Evolutionary conservation across 2,113 vertebrate species (phyloP).

Genomic region (Cnemophilus loriae): DNA sequence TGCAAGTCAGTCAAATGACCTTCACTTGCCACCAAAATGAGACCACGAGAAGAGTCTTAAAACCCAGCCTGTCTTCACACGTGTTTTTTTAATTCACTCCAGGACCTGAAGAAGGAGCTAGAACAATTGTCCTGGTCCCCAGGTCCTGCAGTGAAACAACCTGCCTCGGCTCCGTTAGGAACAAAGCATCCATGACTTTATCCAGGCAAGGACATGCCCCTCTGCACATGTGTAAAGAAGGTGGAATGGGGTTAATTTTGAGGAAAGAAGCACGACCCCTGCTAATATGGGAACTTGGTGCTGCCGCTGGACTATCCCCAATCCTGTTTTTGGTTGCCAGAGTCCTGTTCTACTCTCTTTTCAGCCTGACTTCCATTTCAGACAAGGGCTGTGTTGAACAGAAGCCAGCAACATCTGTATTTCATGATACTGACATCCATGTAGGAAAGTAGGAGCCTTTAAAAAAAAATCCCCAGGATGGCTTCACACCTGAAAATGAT

Average conservation of each 20-base stretch:
- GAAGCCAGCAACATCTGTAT: slow-evolving; percentile 33
- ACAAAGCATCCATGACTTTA: background rate
- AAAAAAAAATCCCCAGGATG: background rate
- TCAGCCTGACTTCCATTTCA: background rate
- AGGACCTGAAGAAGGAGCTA: background rate
- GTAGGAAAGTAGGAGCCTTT: background rate
- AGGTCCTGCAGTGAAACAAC: background rate
- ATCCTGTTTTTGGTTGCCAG: background rate
- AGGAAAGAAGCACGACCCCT: background rate
- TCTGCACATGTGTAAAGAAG: background rate
- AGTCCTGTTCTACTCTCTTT: background rate
- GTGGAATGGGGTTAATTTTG: background rate
- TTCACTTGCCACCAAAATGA: rapidly evolving
- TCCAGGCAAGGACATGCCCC: rapidly evolving
- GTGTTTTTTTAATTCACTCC: background rate
- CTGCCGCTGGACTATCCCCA: background rate
- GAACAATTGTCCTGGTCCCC: background rate
- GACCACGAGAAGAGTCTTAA: background rate
- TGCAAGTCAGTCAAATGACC: background rate
- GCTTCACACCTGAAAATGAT: slow-evolving; percentile 28
- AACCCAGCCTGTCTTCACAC: background rate
- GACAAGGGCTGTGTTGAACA: background rate
- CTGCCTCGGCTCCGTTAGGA: background rate
- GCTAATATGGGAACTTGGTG: background rate
- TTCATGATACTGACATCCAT: background rate